Percentiles rank a stretch among this genome's conserved stretches.
phyloP scores from a whole-genome alignment of 2,797 vertebrate genomes.

The Ptychobarbus kaznakovi region DNA sequence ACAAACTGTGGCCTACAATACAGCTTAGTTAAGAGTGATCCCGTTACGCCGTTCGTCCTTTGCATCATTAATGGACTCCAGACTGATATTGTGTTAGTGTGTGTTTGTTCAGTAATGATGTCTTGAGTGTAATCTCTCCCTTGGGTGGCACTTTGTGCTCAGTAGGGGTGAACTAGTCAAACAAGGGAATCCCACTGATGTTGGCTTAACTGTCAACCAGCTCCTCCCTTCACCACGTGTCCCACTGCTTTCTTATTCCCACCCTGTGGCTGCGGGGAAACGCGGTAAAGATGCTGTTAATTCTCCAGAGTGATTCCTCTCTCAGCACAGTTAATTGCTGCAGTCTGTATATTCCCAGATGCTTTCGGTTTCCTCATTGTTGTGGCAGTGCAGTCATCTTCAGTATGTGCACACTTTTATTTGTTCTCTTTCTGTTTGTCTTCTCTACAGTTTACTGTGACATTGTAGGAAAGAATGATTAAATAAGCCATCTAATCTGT shows the following conservation, averaged over 20 bases:
- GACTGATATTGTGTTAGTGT: slow-evolving; percentile 34
- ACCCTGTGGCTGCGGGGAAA: neutral
- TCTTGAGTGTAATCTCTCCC: slow-evolving; percentile 34
- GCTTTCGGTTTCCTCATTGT: neutral
- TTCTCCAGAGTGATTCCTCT: slow-evolving; percentile 23
- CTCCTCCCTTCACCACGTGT: slow-evolving; percentile 34
- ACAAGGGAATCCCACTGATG: slow-evolving; percentile 33
- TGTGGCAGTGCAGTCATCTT: neutral
- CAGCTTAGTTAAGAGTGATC: neutral
- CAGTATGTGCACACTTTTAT: neutral
- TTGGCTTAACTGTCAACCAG: slow-evolving; percentile 29
- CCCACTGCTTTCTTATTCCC: slow-evolving; percentile 19
- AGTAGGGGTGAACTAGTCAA: slow-evolving; percentile 41
- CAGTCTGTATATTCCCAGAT: slow-evolving; percentile 6
- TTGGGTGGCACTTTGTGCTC: slow-evolving; percentile 41
- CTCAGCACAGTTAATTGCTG: slow-evolving; percentile 37
- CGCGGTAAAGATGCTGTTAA: neutral
- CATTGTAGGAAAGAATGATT: neutral
- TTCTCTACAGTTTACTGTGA: neutral
- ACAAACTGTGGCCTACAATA: neutral
- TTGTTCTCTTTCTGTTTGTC: neutral
- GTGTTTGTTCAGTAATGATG: slow-evolving; percentile 43
- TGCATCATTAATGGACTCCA: slow-evolving; percentile 15
- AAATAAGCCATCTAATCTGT: neutral
- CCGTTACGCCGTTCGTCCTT: neutral